Conservation (phyloP, 2,113 vertebrate genomes). For the Pangasianodon hypophthalmus region DNA sequence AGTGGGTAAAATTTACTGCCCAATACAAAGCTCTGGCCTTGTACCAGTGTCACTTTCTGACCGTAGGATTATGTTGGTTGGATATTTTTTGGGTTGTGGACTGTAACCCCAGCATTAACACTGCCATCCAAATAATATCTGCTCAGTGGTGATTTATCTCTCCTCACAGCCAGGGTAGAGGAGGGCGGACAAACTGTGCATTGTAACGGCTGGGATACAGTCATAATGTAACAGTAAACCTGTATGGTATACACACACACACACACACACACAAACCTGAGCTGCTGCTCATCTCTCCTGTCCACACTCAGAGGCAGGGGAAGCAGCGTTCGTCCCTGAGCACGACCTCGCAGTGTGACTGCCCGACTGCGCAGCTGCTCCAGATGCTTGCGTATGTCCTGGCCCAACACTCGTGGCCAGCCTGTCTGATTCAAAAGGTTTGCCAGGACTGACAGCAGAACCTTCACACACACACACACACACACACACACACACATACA, state of each 20-base stretch:
- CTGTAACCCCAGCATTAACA: no score
- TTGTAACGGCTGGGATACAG: neutral
- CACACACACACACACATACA: constrained; percentile 5
- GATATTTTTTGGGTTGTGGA: no score
- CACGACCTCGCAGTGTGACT: constrained; percentile 65
- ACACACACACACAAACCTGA: constrained; percentile 53
- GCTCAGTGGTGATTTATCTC: neutral
- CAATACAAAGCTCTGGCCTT: no score
- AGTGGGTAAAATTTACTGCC: no score
- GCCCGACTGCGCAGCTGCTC: constrained; percentile 69
- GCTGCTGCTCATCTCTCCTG: constrained; percentile 50
- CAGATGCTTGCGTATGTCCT: constrained; percentile 67
- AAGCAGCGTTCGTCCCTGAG: constrained; percentile 67
- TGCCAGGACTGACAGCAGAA: constrained; percentile 42
- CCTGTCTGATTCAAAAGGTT: constrained; percentile 68
- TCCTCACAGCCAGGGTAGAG: no score
- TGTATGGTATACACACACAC: neutral
- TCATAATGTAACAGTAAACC: neutral
- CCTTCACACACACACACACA: constrained; percentile 37
- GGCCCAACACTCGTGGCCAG: constrained; percentile 68
- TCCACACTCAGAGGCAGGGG: constrained; percentile 62
- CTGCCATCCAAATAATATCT: neutral
- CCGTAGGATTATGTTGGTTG: neutral
- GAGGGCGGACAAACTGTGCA: neutral
- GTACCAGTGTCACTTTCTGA: neutral